Evolutionary conservation across 2,797 vertebrate genomes (phyloP), one percentile per base, ranked within the genome.

Genomic region (Meda fulgida): DNA sequence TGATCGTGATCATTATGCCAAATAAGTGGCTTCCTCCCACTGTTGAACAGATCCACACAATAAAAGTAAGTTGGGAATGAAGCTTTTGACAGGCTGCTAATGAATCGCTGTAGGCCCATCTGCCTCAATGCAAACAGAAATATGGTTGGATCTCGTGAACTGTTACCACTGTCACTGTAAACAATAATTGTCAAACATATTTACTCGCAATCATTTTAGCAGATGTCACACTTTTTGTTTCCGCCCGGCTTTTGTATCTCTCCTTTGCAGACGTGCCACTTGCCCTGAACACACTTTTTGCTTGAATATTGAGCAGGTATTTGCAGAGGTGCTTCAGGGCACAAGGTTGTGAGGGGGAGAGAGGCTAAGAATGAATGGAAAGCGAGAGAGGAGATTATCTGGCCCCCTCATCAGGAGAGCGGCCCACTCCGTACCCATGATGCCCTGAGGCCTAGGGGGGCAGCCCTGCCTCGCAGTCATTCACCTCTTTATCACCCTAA

Each of bases 151-250:
- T 95, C 95, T 94, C 91, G 94, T 93, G 90, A 96, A 96, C 95
- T 95, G 95, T 95, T 96, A 95, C 95, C 94, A 96, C 94, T 96
- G 95, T 96, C 95, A 96, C 95, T 96, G 96, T 96, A 96, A 96
- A 96, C 96, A 96, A 96, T 96, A 96, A 96, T 96, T 95, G 95
- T 96, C 95, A 95, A 96, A 96, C 95, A 96, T 96, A 96, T 96
- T 96, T 96, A 96, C 95, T 95, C 93, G 91, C 95, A 95, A 95
- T 95, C 93, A 93, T 94, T 95, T 96, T 96, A 96, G 95, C 96
- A 97, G 96, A 96, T 97, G 96, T 96, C 95, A 93, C 92, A 93
- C 92, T 95, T 96, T 96, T 94, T 95, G 93, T 95, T 94, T 95
- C 93, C 91, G 92, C 92, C 69, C 48, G 80, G 91, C 93, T 95